Base-by-base conservation (phyloP, 1,140 invertebrate species). In the Trichonephila clavipes region DNA sequence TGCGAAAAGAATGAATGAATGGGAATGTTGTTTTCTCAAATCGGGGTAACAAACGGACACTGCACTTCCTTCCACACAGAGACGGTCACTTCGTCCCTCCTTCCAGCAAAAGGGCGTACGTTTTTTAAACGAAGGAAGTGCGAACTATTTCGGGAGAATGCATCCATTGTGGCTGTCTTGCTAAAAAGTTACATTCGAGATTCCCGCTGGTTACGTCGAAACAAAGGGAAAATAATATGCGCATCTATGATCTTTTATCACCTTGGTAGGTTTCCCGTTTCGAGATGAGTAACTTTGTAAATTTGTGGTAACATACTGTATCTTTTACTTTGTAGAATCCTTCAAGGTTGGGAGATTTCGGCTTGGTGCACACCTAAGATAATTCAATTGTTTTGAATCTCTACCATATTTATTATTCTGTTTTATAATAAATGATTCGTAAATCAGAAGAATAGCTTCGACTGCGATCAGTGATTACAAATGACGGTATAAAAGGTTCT, bases 21-120 rank as follows among this genome's bases (percentile, higher is more conserved):
- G 83, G 83, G 58, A 61, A 85, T 59, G 83, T 85, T 77, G 58
- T 85, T 85, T 85, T 85, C 83, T 85, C 58, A 85, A 85, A 85
- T 61, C 58, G 51, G 83, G 58, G 83, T 85, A 85, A 85, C 82
- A 85, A 85, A 85, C 58, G 83, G 40, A 85, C 83, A 59, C 0
- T 85, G 58, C 34, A 77, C 34, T 77, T 77, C 72, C 72, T 77
- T 77, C 72, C 72, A 40, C 72, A 40, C 34, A 40, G 21, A 18
- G 72, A 77, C 69, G 72, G 72, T 40, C 72, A 77, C 28, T 69
- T 21, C n/a, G 21, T 12, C n/a, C n/a, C n/a, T 34, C 28, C 28
- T 77, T 19, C 18, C 6, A 1, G 28, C 16, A 19, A 24, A 40
- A 77, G 34, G 72, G 72, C 34, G 72, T 77, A 28, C 28, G 69